Base-by-base conservation (phyloP, 2,888 invertebrate species). In the Nomada ruficornis region DNA sequence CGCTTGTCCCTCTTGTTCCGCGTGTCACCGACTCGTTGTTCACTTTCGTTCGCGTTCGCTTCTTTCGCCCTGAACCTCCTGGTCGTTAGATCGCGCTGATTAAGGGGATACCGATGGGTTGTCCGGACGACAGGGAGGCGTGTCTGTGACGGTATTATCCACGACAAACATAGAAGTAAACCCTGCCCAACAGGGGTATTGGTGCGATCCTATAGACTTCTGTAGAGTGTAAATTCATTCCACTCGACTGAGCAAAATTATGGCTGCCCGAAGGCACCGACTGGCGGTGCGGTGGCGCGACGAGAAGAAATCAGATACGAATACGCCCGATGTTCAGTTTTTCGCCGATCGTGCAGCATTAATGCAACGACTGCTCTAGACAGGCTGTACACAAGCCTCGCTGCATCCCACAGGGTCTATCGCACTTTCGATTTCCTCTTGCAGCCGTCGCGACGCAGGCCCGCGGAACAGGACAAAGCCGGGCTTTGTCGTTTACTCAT, bases 361-460 rank as follows among this genome's bases (percentile, higher is more conserved):
- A 76, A 81, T 81, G 62, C 75, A 59, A n/a, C 18, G 44, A 36
- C 57, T 52, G 62, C 18, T 60, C 11, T 55, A 70, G 79, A 63
- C 54, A 50, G 75, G 36, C 44, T 44, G 57, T 67, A 50, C 13
- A 63, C 47, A 50, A 20, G 57, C 44, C 29, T 4, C 23, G 20
- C 20, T 69, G 50, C 63, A 60, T 72, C 64, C 55, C 68, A 52
- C 44, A 65, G 57, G 54, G n/a, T 68, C 77, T 65, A 77, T 80
- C 73, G 55, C 80, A 69, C 76, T 82, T 82, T 77, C 72, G 77
- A 82, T 82, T 82, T 82, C 72, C 82, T 82, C 55, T 69, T 57
- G 52, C 63, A 20, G 54, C 20, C 42, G 18, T 13, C 23, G 52
- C 52, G 20, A 26, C n/a, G 54, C 62, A 42, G 54, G 29, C 18